Conservation (phyloP, 2,113 vertebrate species). For the Hemichromis elongatus region DNA sequence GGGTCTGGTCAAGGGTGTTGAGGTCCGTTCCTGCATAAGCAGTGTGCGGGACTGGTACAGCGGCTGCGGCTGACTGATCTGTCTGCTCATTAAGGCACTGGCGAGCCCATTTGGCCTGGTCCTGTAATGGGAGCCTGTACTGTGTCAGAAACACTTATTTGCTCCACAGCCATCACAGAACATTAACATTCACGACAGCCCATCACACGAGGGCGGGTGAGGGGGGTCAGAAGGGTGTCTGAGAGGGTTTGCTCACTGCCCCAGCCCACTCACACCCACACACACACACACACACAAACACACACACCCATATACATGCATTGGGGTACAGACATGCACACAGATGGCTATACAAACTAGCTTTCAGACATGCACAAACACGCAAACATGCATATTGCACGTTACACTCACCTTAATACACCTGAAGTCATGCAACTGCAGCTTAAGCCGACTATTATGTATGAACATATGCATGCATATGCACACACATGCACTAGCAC, state of each 20-base stretch:
- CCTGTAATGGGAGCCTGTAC: constrained; percentile 76
- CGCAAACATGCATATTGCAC: background rate
- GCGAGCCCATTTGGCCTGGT: constrained; percentile 72
- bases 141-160: constrained; percentile 85
- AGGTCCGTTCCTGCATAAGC: constrained; percentile 49
- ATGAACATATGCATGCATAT: background rate
- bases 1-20: constrained; percentile 10
- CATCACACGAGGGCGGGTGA: constrained; percentile 71
- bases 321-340: background rate
- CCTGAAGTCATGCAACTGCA: background rate
- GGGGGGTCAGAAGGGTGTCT: constrained; percentile 58
- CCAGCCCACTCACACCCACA: background rate
- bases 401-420: background rate
- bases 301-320: background rate
- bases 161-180: constrained; percentile 83
- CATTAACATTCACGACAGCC: constrained; percentile 84
- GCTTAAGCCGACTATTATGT: background rate
- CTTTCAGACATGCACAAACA: background rate
- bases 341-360: background rate
- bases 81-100: constrained; percentile 82
- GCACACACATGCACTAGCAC: background rate
- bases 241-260: constrained; percentile 45
- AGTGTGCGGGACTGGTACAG: constrained; percentile 57
- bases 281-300: background rate
- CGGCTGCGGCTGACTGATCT: constrained; percentile 76